Conservation (phyloP, 92 coral and sea anemone species). For the Epizoanthus ramosus region DNA sequence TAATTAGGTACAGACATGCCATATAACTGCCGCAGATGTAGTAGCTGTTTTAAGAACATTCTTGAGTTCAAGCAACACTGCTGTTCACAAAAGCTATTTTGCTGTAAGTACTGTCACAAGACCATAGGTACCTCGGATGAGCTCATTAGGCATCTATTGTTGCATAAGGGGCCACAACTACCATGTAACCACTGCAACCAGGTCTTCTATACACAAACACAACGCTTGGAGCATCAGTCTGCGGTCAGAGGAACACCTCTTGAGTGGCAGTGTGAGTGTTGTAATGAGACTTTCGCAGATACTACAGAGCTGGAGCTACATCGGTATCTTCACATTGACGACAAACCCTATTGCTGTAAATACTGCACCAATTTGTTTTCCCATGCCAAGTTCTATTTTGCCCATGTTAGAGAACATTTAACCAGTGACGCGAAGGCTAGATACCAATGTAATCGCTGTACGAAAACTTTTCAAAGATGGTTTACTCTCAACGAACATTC, state of each 20-base stretch:
- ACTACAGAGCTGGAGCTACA: not conserved
- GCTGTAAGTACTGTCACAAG: not conserved
- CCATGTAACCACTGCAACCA: not conserved
- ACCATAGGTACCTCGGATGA: not conserved
- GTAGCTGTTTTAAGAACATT: not conserved
- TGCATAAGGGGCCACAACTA: not conserved
- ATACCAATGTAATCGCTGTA: not conserved
- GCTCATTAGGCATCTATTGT: not conserved
- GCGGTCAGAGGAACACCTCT: not conserved
- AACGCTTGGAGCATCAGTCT: not conserved
- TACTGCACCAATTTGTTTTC: not conserved
- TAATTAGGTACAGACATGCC: not conserved
- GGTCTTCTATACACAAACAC: not conserved
- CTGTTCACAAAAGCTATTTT: not conserved
- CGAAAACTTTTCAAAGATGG: not conserved
- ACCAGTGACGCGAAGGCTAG: not conserved
- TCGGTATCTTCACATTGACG: not conserved
- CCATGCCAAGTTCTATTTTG: not conserved
- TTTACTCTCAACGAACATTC: not conserved
- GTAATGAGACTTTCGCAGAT: not conserved
- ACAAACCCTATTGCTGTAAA: not conserved
- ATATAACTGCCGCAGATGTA: not conserved
- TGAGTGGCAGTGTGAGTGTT: not conserved
- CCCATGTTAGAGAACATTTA: slow-evolving; percentile 6
- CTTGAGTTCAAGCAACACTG: slow-evolving; percentile 1